Percentiles rank a stretch among this genome's conserved stretches.
phyloP scores from a whole-genome alignment of 2,888 invertebrate genomes.

The Stenodera caucasica region DNA sequence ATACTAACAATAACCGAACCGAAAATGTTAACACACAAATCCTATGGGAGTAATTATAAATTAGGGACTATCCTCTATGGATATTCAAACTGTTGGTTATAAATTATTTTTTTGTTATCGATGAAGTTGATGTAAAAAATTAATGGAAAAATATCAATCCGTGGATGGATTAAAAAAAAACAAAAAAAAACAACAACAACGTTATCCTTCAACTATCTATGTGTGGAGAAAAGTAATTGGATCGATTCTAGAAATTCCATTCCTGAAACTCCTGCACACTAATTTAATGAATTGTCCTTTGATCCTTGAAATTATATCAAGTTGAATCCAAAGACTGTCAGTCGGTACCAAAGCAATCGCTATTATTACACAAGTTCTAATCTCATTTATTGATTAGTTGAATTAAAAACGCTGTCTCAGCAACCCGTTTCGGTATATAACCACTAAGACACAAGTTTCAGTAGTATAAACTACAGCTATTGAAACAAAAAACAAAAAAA shows the following conservation, averaged over 20 bases:
- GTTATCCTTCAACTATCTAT: neutral
- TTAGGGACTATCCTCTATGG: neutral
- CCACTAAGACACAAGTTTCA: too few species aligned
- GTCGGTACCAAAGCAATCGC: neutral
- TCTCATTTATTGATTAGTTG: too few species aligned
- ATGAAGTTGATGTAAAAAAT: too few species aligned
- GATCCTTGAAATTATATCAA: neutral
- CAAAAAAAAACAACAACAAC: neutral
- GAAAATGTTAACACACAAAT: conserved; percentile 1
- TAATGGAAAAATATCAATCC: neutral
- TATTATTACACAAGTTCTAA: neutral
- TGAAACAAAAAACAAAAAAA: too few species aligned
- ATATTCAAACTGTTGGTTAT: neutral
- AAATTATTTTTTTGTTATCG: too few species aligned
- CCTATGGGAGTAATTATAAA: neutral
- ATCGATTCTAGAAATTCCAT: neutral
- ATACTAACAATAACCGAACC: neutral
- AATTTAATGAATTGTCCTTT: neutral
- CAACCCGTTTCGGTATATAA: too few species aligned
- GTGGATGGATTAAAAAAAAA: neutral
- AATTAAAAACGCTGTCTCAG: too few species aligned
- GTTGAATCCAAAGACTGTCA: neutral
- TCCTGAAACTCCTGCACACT: neutral
- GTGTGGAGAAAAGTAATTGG: neutral
- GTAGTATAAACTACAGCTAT: too few species aligned